Conservation (phyloP, 2,888 invertebrate genomes). For the Apoderus coryli region DNA sequence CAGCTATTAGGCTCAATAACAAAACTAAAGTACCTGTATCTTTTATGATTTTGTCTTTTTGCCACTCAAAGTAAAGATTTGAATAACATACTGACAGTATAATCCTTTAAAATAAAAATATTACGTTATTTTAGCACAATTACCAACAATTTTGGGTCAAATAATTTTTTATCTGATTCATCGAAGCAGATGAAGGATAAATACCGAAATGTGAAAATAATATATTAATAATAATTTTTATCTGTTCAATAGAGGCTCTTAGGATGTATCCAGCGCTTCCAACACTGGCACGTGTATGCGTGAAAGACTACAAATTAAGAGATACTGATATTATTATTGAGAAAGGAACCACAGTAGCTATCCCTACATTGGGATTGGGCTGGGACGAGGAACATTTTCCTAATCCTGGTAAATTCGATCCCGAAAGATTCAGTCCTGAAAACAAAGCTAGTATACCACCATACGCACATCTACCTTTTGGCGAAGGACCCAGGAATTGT, state of each 20-base stretch:
- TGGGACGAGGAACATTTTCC: conserved; percentile 20
- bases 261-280: conserved; percentile 19
- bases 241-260: conserved; percentile 19
- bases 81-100: too few species aligned
- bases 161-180: too few species aligned
- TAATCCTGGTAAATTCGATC: conserved; percentile 20
- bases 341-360: conserved; percentile 18
- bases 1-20: too few species aligned
- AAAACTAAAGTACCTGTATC: too few species aligned
- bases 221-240: too few species aligned
- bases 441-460: conserved; percentile 14
- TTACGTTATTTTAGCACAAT: too few species aligned
- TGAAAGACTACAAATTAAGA: conserved; percentile 19
- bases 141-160: too few species aligned
- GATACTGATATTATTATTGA: conserved; percentile 18
- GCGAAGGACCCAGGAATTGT: conserved; percentile 22
- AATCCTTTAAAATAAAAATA: too few species aligned
- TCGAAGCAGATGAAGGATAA: too few species aligned
- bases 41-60: too few species aligned
- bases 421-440: conserved; percentile 19
- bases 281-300: conserved; percentile 16
- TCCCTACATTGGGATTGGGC: conserved; percentile 17
- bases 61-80: too few species aligned
- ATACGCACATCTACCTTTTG: conserved; percentile 19
- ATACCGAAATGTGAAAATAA: too few species aligned